A percentile compares a stretch with the other conserved stretches of the same genome.
Conservation (phyloP, 2,888 invertebrate genomes). For the Mimas tiliae region DNA sequence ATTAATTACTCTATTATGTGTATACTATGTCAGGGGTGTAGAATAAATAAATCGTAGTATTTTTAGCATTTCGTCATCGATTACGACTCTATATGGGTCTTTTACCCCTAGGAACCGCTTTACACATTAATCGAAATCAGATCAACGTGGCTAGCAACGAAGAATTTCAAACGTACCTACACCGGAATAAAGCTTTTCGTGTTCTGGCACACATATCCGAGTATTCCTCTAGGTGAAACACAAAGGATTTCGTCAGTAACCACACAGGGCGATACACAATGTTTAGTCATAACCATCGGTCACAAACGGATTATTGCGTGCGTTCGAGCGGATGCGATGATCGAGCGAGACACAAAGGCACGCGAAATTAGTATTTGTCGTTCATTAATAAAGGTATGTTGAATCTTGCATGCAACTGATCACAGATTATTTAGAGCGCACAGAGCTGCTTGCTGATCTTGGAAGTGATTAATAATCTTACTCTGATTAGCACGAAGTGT, state of each 20-base stretch:
- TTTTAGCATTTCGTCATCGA: no score
- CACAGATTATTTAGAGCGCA: conserved; percentile 1
- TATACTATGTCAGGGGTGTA: no score
- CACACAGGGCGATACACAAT: conserved; percentile 14
- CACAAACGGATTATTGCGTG: conserved; percentile 34
- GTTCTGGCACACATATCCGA: conserved; percentile 5
- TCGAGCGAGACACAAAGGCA: conserved; percentile 56
- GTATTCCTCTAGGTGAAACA: conserved; percentile 14
- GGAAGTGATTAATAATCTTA: neutral
- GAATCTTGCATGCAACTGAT: conserved; percentile 26
- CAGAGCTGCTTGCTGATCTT: neutral
- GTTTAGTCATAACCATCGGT: conserved; percentile 27
- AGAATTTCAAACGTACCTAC: neutral
- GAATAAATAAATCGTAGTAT: no score
- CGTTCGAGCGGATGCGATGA: conserved; percentile 21
- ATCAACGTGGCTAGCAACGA: neutral
- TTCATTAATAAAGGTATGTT: conserved; percentile 45
- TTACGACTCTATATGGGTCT: no score
- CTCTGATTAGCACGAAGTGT: neutral
- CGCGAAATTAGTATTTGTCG: conserved; percentile 68
- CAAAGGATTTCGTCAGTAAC: conserved; percentile 24
- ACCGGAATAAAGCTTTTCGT: neutral
- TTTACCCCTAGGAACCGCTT: neutral
- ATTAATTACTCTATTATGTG: no score
- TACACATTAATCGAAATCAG: neutral